Evolutionary conservation across 2,113 vertebrate species (phyloP), one percentile per base, ranked within the genome.

Genomic region (Coturnix japonica): DNA sequence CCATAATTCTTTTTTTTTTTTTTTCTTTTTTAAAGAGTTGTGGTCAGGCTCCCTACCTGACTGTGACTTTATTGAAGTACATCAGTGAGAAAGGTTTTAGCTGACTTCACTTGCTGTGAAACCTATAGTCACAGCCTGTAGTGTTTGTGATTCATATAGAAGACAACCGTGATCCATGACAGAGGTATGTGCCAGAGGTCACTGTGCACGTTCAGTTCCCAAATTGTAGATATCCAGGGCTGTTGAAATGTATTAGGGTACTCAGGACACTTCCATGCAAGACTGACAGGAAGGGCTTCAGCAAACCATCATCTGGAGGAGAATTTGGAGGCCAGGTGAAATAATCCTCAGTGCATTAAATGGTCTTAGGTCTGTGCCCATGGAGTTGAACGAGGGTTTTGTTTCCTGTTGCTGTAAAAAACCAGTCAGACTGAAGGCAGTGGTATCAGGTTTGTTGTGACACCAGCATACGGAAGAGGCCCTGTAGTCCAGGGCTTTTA

Each of bases 1-100:
- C 6, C 28, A 9, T 54, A 17, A 53, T 53, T 67, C 60, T 71
- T 33, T 47, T 23, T 54, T 97, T 97, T 97, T 23, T 56, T 97
- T 97, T 97, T 54, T 69, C 67, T 72, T 35, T 47, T 26, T 47
- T 97, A 97, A 97, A 94, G 89, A 95, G 96, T 59, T 86, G 53
- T 91, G 90, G 93, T 63, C 37, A 44, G 17, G 18, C 93, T 94
- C 69, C 84, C 87, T 63, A 22, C 53, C 73, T 39, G 31, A 59
- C 88, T 60, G 95, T 97, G 95, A 97, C 93, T 91, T 95, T 53
- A 64, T 11, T 82, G 95, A 94, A 94, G 94, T 97, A 89, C 54
- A 26, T 76, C 78, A 91, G 95, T 96, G 91, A 96, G 97, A 97
- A 94, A 95, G 94, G 97, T 96, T 96, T 97, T 97, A 19, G 66